These are phyloP conservation scores for Ibidorhyncha struthersii DNA, from an alignment of 2,113 vertebrate species.

Conservation along the genomic window DNA sequence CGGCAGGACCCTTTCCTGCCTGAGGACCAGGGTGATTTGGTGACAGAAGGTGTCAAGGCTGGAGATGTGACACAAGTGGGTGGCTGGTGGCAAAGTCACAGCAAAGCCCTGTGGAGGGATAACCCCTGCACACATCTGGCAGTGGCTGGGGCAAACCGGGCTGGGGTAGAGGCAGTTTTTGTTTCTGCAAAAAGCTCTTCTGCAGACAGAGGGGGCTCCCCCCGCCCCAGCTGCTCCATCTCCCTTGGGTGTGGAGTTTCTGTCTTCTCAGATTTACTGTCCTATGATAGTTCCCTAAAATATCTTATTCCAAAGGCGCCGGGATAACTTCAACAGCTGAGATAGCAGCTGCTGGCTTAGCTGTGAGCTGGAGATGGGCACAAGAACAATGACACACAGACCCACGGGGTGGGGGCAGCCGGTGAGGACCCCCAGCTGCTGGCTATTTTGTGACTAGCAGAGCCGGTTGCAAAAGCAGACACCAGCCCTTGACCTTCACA, in stretches of 20 bases:
- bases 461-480: not conserved
- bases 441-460: not conserved
- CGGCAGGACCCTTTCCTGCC: not conserved
- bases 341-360: conserved; percentile 25
- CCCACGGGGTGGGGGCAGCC: not conserved
- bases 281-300: not conserved
- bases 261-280: conserved; percentile 24
- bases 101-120: not conserved
- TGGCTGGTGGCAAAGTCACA: not conserved
- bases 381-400: fast-evolving
- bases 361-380: not conserved
- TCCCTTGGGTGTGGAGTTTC: not conserved
- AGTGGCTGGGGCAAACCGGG: not conserved
- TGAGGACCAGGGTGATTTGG: not conserved
- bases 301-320: not conserved
- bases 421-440: not conserved
- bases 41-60: not conserved
- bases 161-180: not conserved
- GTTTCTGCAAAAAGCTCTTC: not conserved
- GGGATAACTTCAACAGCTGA: conserved; percentile 27
- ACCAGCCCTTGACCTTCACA: not conserved
- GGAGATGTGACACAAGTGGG: not conserved
- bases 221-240: not conserved
- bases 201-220: not conserved
- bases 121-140: not conserved